These are phyloP conservation scores for Zosterops japonicus DNA, from an alignment of 2,113 vertebrate species.

Conservation along the genomic window DNA sequence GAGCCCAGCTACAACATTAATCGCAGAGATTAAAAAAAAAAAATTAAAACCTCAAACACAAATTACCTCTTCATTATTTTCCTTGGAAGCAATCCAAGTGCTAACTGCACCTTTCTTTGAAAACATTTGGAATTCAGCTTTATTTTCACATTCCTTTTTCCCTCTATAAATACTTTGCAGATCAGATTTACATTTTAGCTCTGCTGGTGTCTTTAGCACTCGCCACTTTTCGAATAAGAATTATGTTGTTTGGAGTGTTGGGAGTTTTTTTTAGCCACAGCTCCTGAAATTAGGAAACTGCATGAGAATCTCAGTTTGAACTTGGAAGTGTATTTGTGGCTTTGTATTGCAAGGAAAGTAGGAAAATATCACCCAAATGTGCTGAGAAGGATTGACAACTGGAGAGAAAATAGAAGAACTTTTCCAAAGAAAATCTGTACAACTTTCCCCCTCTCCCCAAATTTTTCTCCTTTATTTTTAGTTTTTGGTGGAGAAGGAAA, in stretches of 20 bases:
- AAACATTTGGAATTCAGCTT: neutral
- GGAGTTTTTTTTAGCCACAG: neutral
- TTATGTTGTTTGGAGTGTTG: neutral
- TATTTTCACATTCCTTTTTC: neutral
- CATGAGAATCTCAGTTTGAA: constrained; percentile 33
- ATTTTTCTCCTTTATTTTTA: neutral
- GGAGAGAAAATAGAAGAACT: neutral
- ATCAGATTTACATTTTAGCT: neutral
- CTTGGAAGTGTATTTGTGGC: neutral
- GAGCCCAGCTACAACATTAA: neutral
- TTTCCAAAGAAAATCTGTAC: neutral
- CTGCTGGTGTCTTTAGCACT: neutral
- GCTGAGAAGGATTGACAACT: neutral
- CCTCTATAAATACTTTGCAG: neutral
- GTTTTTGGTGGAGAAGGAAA: neutral
- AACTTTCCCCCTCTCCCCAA: neutral
- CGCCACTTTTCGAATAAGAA: neutral
- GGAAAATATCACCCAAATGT: constrained; percentile 38
- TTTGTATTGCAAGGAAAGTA: constrained; percentile 19
- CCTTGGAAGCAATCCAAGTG: neutral
- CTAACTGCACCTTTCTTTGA: neutral
- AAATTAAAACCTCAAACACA: neutral
- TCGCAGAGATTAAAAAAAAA: neutral
- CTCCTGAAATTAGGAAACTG: neutral
- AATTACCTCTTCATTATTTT: neutral